Conservation (phyloP, 35 echinoderm and acorn worm species). For the Stichopus chloronotus region DNA sequence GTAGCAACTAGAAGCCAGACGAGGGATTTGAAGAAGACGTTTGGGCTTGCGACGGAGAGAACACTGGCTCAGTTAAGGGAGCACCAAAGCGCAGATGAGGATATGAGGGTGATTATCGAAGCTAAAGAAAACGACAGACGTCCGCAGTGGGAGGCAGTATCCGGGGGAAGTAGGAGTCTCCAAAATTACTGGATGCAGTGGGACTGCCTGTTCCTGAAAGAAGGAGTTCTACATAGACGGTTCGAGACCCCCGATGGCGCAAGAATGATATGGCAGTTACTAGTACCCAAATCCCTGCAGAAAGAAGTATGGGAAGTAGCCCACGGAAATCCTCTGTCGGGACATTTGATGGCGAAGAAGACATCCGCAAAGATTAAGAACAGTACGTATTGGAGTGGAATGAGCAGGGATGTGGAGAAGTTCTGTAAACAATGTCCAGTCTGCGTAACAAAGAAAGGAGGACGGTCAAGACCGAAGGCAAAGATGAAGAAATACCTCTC, state of each 20-base stretch:
- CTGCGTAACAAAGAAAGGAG: conserved; percentile 56
- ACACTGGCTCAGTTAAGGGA: no score
- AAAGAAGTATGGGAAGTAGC: conserved; percentile 27
- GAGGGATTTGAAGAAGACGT: neutral
- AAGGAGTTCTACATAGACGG: conserved; percentile 43
- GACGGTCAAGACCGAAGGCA: neutral
- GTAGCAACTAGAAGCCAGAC: neutral
- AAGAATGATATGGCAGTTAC: neutral
- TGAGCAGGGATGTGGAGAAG: conserved; percentile 28
- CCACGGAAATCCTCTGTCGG: conserved; percentile 31
- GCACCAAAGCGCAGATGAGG: no score
- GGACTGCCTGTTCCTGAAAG: conserved; percentile 50
- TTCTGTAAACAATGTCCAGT: conserved; percentile 33
- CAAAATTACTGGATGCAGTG: conserved; percentile 72
- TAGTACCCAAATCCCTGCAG: conserved; percentile 48
- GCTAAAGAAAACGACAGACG: neutral
- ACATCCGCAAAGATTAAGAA: conserved; percentile 25
- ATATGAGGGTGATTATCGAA: no score
- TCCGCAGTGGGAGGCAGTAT: neutral
- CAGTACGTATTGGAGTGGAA: conserved; percentile 53
- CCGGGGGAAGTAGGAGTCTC: neutral
- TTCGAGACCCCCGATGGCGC: conserved; percentile 60
- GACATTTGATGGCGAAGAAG: conserved; percentile 61
- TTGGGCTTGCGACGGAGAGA: no score
- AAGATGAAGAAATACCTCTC: conserved; percentile 5